Evolutionary conservation across 2,113 vertebrate genomes (phyloP).

Genomic region (Centrocercus urophasianus): DNA sequence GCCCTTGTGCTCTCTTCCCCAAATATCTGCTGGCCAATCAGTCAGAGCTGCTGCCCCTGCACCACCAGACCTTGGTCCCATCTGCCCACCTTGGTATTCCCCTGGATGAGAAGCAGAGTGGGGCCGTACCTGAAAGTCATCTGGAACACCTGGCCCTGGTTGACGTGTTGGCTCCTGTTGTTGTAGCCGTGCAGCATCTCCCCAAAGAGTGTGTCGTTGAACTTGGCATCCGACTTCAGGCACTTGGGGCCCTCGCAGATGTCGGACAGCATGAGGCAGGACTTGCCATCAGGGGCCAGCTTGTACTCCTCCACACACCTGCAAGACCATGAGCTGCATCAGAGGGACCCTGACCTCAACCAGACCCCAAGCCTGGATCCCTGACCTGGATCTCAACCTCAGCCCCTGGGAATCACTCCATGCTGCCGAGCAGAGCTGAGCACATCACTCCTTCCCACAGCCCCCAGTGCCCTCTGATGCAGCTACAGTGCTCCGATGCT

Average conservation of each 20-base stretch:
- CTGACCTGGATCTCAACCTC: background rate
- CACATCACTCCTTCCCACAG: fast-evolving
- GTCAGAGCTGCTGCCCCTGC: background rate
- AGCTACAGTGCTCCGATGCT: background rate
- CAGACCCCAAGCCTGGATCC: background rate
- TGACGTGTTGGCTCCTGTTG: slow-evolving; percentile 94
- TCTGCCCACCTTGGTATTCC: background rate
- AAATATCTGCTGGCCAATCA: background rate
- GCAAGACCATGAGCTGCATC: background rate
- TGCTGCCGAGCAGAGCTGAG: background rate
- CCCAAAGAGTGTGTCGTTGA: slow-evolving; percentile 95
- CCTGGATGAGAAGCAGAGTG: background rate
- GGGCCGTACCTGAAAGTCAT: slow-evolving; percentile 93
- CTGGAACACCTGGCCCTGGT: slow-evolving; percentile 96
- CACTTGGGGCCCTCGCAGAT: slow-evolving; percentile 93
- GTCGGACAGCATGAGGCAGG: slow-evolving; percentile 92
- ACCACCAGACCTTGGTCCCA: fast-evolving
- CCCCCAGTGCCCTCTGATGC: background rate
- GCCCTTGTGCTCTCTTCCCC: background rate
- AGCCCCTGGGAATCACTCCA: fast-evolving
- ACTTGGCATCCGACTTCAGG: slow-evolving; percentile 85
- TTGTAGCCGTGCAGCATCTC: slow-evolving; percentile 97
- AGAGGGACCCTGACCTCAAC: background rate
- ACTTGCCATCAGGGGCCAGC: slow-evolving; percentile 92
- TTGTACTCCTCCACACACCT: slow-evolving; percentile 98